Percentiles rank a stretch among this genome's conserved stretches.
Evolutionary conservation across 2,888 invertebrate genomes (phyloP).

Genomic region (Antheraea yamamai): DNA sequence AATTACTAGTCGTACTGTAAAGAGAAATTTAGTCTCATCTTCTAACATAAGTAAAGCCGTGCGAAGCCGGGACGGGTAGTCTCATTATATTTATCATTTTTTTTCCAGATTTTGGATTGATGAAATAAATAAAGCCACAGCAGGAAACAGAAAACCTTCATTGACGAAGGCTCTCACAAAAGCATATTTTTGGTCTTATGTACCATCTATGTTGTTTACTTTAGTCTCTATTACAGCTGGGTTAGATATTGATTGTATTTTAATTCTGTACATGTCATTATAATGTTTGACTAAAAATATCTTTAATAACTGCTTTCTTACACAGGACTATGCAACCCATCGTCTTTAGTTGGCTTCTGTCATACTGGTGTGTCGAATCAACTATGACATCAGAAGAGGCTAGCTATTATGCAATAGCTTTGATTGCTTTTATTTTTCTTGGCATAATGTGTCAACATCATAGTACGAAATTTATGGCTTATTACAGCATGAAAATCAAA

Average conservation of each 20-base stretch:
- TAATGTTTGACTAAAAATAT: neutral
- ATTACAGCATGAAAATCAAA: conserved; percentile 86
- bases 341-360: conserved; percentile 74
- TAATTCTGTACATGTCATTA: neutral
- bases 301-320: neutral
- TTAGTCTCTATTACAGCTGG: neutral
- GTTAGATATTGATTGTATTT: neutral
- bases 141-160: neutral
- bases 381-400: conserved; percentile 70
- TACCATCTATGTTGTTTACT: neutral
- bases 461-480: conserved; percentile 83
- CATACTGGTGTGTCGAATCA: conserved; percentile 76
- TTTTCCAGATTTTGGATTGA: neutral
- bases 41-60: neutral
- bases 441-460: conserved; percentile 86
- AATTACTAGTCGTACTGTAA: too few relatives aligned
- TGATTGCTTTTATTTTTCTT: conserved; percentile 74
- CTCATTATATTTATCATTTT: neutral
- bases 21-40: too few relatives aligned
- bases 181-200: neutral
- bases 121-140: neutral
- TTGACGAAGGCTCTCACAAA: neutral
- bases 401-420: conserved; percentile 77
- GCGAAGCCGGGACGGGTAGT: neutral
- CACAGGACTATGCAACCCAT: conserved; percentile 78